These are phyloP conservation scores for Monoplex corrugatus DNA, from an alignment of 2,888 invertebrate species.

Conservation along the genomic window DNA sequence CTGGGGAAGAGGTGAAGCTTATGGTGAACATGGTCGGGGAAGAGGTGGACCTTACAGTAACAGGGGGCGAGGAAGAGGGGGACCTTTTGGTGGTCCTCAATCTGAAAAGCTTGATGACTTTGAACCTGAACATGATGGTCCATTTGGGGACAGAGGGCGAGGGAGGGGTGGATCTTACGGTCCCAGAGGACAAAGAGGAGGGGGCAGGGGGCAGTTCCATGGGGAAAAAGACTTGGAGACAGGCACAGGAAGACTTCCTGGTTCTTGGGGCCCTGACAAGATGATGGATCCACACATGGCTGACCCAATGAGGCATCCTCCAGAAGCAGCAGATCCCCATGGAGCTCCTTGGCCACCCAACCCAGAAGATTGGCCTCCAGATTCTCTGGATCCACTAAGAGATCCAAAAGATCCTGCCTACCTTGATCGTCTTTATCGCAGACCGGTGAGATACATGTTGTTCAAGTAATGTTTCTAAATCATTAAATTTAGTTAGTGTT, in stretches of 20 bases:
- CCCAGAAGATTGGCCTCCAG: constrained; percentile 25
- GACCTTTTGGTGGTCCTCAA: background rate
- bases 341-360: constrained; percentile 3
- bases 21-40: background rate
- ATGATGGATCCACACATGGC: background rate
- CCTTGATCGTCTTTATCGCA: constrained; percentile 23
- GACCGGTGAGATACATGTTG: constrained; percentile 6
- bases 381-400: background rate
- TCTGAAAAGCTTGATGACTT: background rate
- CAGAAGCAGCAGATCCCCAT: background rate
- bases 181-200: constrained; percentile 23
- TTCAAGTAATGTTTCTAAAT: background rate
- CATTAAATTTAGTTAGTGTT: background rate
- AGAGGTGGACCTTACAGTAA: constrained; percentile 7
- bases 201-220: constrained; percentile 32
- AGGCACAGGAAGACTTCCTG: constrained; percentile 6
- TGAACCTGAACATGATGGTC: background rate
- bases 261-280: constrained; percentile 36
- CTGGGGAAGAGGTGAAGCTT: constrained; percentile 35
- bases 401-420: constrained; percentile 6
- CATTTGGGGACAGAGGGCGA: background rate
- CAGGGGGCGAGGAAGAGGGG: background rate
- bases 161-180: constrained; percentile 25
- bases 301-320: background rate
- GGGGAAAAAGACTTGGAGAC: constrained; percentile 5